phyloP scores from a whole-genome alignment of 2,888 invertebrate genomes.

The Sinelater perroti region DNA sequence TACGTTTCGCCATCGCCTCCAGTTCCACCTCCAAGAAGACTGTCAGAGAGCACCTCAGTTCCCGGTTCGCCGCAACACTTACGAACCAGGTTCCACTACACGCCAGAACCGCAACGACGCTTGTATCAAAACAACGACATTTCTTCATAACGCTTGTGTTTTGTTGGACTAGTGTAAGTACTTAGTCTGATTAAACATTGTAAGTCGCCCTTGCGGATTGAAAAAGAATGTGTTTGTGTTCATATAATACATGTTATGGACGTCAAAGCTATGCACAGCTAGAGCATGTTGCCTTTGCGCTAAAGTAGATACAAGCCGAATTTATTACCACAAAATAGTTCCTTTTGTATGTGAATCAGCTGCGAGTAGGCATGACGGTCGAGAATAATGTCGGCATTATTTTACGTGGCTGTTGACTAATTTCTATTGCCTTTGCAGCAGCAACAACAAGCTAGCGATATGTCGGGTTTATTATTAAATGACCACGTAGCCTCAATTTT shows the following conservation, averaged over 20 bases:
- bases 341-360: constrained; percentile 22
- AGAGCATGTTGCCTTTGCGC: constrained; percentile 29
- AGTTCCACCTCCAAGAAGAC: constrained; percentile 69
- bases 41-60: constrained; percentile 73
- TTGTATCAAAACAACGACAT: constrained; percentile 61
- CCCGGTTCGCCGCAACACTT: constrained; percentile 76
- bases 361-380: constrained; percentile 13
- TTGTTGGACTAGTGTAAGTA: constrained; percentile 37
- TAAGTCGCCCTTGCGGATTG: constrained; percentile 32
- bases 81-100: constrained; percentile 69
- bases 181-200: constrained; percentile 29
- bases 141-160: constrained; percentile 51
- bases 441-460: background rate
- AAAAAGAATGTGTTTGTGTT: constrained; percentile 31
- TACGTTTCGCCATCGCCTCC: constrained; percentile 70
- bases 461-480: constrained; percentile 3
- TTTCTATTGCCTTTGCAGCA: background rate
- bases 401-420: background rate
- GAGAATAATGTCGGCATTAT: constrained; percentile 1
- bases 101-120: constrained; percentile 67
- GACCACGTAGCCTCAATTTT: background rate
- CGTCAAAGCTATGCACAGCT: constrained; percentile 23
- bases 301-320: constrained; percentile 26
- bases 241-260: constrained; percentile 29
- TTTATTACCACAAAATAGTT: constrained; percentile 28